These are phyloP conservation scores for Melanchra persicariae DNA, from an alignment of 2,888 invertebrate species.

Conservation along the genomic window DNA sequence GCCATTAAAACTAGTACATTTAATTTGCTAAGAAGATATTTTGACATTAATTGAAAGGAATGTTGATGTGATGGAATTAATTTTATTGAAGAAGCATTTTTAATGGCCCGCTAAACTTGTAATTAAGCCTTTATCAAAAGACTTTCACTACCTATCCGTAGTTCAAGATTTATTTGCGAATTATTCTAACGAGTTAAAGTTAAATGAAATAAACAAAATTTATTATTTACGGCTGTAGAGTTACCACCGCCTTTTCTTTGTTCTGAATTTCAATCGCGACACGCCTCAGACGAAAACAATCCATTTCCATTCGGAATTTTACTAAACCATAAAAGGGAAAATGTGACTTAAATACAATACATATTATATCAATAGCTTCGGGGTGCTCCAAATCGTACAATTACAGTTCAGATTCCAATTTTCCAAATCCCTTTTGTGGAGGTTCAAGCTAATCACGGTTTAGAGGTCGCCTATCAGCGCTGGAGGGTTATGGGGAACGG, in stretches of 20 bases:
- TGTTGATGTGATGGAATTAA: slow-evolving; percentile 30
- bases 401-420: slow-evolving; percentile 65
- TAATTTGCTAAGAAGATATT: slow-evolving; percentile 28
- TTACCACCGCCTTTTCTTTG: slow-evolving; percentile 51
- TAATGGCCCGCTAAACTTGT: not conserved
- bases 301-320: slow-evolving; percentile 38
- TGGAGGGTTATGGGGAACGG: slow-evolving; percentile 63
- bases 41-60: slow-evolving; percentile 51
- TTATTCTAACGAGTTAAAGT: slow-evolving; percentile 26
- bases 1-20: slow-evolving; percentile 46
- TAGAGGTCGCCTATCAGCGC: slow-evolving; percentile 59
- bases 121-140: not conserved
- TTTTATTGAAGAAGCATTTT: slow-evolving; percentile 13
- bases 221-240: slow-evolving; percentile 31
- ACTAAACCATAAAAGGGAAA: slow-evolving; percentile 44
- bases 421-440: slow-evolving; percentile 56
- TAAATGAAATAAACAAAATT: slow-evolving; percentile 28
- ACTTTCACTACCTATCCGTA: not conserved
- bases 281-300: slow-evolving; percentile 39
- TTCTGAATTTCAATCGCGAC: slow-evolving; percentile 38
- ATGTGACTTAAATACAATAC: slow-evolving; percentile 42
- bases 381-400: slow-evolving; percentile 48
- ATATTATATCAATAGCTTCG: slow-evolving; percentile 49
- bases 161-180: slow-evolving; percentile 1
- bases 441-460: slow-evolving; percentile 62